A percentile compares a stretch with the other conserved stretches of the same genome.
Evolutionary conservation across 2,797 vertebrate species (phyloP).

Genomic region (Trachurus trachurus): DNA sequence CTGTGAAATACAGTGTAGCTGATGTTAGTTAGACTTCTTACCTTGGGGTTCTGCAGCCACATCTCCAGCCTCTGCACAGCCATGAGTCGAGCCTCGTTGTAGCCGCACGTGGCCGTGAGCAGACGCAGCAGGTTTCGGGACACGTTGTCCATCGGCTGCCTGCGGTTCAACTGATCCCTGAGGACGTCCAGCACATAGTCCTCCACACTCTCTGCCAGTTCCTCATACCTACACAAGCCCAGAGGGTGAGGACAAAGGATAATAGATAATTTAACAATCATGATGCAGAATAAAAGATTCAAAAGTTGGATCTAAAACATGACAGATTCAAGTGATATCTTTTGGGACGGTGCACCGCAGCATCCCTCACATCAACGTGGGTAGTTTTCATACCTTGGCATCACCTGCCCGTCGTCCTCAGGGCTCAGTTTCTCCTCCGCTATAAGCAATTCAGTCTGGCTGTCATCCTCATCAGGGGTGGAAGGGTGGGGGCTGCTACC

Average conservation of each 20-base stretch:
- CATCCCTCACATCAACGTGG: not conserved
- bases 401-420: slow-evolving; percentile 95
- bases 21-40: slow-evolving; percentile 55
- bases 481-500: slow-evolving; percentile 98
- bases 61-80: slow-evolving; percentile 97
- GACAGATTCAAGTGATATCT: not conserved
- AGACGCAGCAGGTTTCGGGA: slow-evolving; percentile 96
- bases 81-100: slow-evolving; percentile 96
- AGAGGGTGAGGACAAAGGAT: not conserved
- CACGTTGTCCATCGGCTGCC: slow-evolving; percentile 98
- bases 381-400: slow-evolving; percentile 90
- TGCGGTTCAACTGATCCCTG: slow-evolving; percentile 94
- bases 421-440: slow-evolving; percentile 99
- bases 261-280: too few relatives aligned
- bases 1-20: not conserved
- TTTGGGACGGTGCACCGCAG: not conserved
- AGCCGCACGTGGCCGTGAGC: slow-evolving; percentile 95
- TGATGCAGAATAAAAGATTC: not conserved
- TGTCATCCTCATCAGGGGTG: slow-evolving; percentile 96
- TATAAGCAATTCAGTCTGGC: slow-evolving; percentile 95
- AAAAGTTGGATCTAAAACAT: not conserved
- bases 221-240: slow-evolving; percentile 90
- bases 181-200: slow-evolving; percentile 97
- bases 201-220: slow-evolving; percentile 96
- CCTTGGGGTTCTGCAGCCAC: slow-evolving; percentile 99